Evolutionary conservation across 1,140 invertebrate genomes (phyloP), one percentile per base, ranked within the genome.

Genomic region (Ericerus pela): DNA sequence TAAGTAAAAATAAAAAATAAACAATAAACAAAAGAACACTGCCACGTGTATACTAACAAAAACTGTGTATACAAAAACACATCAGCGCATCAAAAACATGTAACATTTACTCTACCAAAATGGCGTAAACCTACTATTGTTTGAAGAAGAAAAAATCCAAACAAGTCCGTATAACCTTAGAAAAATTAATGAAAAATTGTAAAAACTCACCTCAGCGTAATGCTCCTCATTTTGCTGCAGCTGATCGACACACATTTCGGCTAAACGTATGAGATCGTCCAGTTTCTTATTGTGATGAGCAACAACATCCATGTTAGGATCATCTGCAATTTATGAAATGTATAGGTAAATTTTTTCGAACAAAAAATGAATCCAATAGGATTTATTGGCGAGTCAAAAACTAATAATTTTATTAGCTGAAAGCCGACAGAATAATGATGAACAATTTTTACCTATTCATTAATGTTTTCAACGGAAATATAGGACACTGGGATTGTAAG

Each of bases 221-320:
- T 98, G 93, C 71, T 99, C 96, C 74, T 99, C 95, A 68, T 99
- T 99, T 72, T 99, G 96, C 70, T 98, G 95, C 38, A 99, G 73
- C 11, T 99, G 78, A 71, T 99, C 96, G 33, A 99, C 95, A 73
- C 96, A 99, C 10, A 98, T 76, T 69, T 99, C 95, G 14, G 95
- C 91, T 51, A 99, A 77, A 68, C 92, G 92, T 65, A 97, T 95
- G 16, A 99, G 77, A 70, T 98, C 93, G 68, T 98, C 94, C 14
- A 99, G 76, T 68, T 95, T 93, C 71, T 88, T 89, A 36, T 80
- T 80, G 2, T 89, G 82, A 43, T 86, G 79, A 36, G 84, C 82
- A 65, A 83, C 80, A 43, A 81, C 78, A 67, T 91, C 88, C 2
- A 84, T 84, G 66, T 82, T 79, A 29, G 89, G 70, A 67, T 91